Conservation (phyloP, 2,888 invertebrate genomes). For the Acholoe squamosa region DNA sequence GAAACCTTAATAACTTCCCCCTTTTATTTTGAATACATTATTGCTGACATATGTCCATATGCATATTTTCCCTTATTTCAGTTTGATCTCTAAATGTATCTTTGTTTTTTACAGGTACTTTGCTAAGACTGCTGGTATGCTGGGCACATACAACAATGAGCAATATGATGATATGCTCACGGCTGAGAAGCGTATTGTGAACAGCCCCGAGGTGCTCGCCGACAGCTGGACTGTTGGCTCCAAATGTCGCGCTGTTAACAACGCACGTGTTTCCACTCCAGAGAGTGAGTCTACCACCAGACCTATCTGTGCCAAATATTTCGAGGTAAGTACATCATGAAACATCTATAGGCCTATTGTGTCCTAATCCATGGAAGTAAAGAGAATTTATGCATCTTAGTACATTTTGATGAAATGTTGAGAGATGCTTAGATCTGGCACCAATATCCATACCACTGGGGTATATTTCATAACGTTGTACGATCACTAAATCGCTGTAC, state of each 20-base stretch:
- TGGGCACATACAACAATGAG: conserved; percentile 96
- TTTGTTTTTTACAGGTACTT: conserved; percentile 89
- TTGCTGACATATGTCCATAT: no score
- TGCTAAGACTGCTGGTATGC: conserved; percentile 92
- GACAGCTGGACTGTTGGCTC: conserved; percentile 71
- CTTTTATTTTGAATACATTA: no score
- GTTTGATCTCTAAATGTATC: no score
- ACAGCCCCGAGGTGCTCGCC: conserved; percentile 23
- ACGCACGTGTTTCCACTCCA: conserved; percentile 46
- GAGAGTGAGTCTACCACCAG: not conserved
- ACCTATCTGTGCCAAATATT: conserved; percentile 88
- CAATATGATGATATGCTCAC: conserved; percentile 90
- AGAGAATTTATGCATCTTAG: no score
- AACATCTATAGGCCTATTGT: no score
- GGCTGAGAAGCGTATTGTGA: conserved; percentile 15
- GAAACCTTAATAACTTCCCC: not conserved
- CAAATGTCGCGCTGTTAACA: conserved; percentile 69
- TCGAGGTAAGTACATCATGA: conserved; percentile 83
- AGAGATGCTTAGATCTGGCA: no score
- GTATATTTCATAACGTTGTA: no score
- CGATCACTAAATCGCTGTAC: no score
- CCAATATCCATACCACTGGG: no score
- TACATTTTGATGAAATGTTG: no score
- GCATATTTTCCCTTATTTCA: no score
- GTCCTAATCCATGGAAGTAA: no score